Base-by-base conservation (phyloP, 92 coral and sea anemone species). In the Micromussa lordhowensis region DNA sequence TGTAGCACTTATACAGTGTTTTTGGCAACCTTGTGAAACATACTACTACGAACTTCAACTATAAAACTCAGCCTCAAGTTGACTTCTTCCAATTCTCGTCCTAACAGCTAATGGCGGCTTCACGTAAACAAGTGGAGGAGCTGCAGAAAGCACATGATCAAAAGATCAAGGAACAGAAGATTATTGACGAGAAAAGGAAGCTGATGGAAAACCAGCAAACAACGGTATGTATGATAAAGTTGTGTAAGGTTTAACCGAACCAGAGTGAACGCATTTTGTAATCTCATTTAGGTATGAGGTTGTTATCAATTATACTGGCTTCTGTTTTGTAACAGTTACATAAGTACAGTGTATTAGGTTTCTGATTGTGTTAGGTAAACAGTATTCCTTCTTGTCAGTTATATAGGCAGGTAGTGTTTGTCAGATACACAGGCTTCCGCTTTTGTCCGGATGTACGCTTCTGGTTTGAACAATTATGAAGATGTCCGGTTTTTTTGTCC, bases 51-150 rank as follows among this genome's bases (percentile, higher is more conserved):
- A 66, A 10, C 15, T 12, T 12, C 71, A 11, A 10, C n/a, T 14
- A 17, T 70, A 21, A 48, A 26, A 54, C 2, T 51, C 38, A 12
- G 21, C 40, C 64, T 7, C 15, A 3, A 2, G 31, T 31, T 31
- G 22, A 54, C 74, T 40, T 34, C 12, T 3, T 15, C 30, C 66
- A 68, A 59, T 79, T 38, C n/a, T 51, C 57, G 30, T 53, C 19
- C 48, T 71, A 54, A 8, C 88, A 97, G 98, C 83, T 96, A 72
- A 84, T 86, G 28, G 93, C 98, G 57, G 91, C 94, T 4, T 93
- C 98, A 34, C 88, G 78, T 86, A 97, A 88, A 80, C 96, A 94
- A 86, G 93, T 95, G 2, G 98, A 95, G 12, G 96, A 96, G 63
- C 75, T 94, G 40, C 93, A 93, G 87, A 69, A 89, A 29, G 92